Percentiles rank a stretch among this genome's conserved stretches.
Evolutionary conservation across 1,140 invertebrate genomes (phyloP).

Genomic region (Andrena cerasifolii): DNA sequence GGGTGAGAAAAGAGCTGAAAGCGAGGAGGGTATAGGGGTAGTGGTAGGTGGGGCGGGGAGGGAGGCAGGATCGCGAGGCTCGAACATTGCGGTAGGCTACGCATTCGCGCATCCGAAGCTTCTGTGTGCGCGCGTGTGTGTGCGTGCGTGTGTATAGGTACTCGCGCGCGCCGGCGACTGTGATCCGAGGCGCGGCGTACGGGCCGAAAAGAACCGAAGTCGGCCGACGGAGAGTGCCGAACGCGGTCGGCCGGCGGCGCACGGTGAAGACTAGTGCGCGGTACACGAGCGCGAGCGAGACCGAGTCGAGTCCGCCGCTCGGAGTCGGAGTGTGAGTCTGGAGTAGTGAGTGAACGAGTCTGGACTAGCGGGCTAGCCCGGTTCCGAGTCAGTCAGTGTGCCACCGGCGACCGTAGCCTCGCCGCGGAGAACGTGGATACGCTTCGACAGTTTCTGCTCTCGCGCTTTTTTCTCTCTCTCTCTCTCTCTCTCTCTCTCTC

Average conservation of each 20-base stretch:
- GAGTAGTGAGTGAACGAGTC: conserved; percentile 73
- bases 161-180: conserved; percentile 38
- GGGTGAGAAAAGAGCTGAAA: conserved; percentile 5
- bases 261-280: conserved; percentile 24
- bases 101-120: conserved; percentile 64
- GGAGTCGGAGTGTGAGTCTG: conserved; percentile 68
- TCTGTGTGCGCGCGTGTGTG: conserved; percentile 39
- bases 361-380: conserved; percentile 80
- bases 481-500: conserved; percentile 29
- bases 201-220: conserved; percentile 58
- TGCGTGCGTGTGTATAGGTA: conserved; percentile 56
- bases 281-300: conserved; percentile 61
- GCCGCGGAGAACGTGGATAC: conserved; percentile 64
- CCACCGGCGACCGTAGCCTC: conserved; percentile 77
- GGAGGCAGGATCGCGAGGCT: conserved; percentile 49
- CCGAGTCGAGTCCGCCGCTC: conserved; percentile 47
- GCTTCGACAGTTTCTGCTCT: conserved; percentile 48
- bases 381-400: conserved; percentile 82
- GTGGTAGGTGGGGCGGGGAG: too few species aligned
- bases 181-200: conserved; percentile 43
- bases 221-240: conserved; percentile 50
- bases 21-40: neutral
- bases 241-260: conserved; percentile 28
- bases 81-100: conserved; percentile 78
- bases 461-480: conserved; percentile 41